Base-by-base conservation (phyloP, 2,888 invertebrate genomes). In the Thymelicus sylvestris region DNA sequence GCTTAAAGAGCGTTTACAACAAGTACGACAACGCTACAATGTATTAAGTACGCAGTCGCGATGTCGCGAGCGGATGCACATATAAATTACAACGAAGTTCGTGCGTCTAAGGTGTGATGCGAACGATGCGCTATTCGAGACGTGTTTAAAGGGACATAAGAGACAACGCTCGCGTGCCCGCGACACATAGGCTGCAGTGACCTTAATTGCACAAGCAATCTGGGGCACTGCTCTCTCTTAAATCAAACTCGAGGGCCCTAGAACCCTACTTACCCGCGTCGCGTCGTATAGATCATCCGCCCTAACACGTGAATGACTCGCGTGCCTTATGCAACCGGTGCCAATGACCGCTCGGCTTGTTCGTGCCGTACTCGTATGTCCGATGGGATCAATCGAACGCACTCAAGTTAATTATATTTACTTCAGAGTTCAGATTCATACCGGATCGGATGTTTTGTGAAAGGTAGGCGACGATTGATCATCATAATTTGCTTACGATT, bases 211-310 rank as follows among this genome's bases (percentile, higher is more conserved):
- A 77, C 76, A 74, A 76, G 82, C 84, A 81, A 91, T 89, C 89
- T 89, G 84, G 89, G 92, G 79, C 89, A 80, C 86, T 91, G 88
- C 91, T 93, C 92, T 93, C 92, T 92, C 92, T 93, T 87, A 92
- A 93, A 91, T 90, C 91, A 93, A 93, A 86, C 92, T 91, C 79
- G 81, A 82, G 80, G 88, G 92, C 91, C 93, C 93, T 92, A 91
- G 87, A 93, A 85, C 88, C 89, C 92, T 81, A 92, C 92, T 90
- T 93, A 85, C 83, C 80, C 41, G 59, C 69, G 77, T 79, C 74
- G 77, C 77, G 75, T 81, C 81, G 83, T 79, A 76, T 78, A 81
- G 86, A 86, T 83, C 84, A 87, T 86, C 86, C 82, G 88, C 85
- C 88, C 88, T 87, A 83, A 74, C 83, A 82, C 83, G 84, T 81